Base-by-base conservation (phyloP, 2,888 invertebrate genomes). In the Diabrotica balteata region DNA sequence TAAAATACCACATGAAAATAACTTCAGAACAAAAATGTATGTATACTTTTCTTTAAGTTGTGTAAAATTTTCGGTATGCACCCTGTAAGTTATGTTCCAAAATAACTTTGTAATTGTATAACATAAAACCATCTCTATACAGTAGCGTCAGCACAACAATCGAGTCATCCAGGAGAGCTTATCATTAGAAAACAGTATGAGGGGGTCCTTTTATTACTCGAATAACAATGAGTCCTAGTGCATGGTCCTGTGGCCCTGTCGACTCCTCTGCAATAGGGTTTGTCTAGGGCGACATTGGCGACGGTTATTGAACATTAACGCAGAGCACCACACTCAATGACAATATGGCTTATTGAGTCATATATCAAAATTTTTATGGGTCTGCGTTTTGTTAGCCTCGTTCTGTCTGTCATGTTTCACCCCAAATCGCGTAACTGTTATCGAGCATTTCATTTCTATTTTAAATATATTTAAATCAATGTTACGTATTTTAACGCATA, bases 151-250 rank as follows among this genome's bases (percentile, higher is more conserved):
- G 60, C 22, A 44, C 72, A 75, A 76, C 76, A 76, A 76, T 76
- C 75, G 72, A 68, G 68, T 71, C 74, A 76, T 75, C 73, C 72
- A 73, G 71, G 67, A 74, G 65, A 70, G 75, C 77, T 77, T 76
- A 77, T 76, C 76, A 77, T 75, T 75, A 73, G 68, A 75, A 72
- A 75, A 74, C 76, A 77, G 75, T 63, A 72, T 69, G 74, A 73
- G 70, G 73, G 71, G 73, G 73, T 70, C 67, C 71, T 72, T 73
- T 75, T 75, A 74, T 77, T 75, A 73, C 75, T 75, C 75, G 73
- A 73, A 72, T 75, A 75, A 77, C 77, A 77, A 77, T 76, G 75
- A 59, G 58, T 59, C 50, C 65, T 68, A 62, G 59, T 68, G 65
- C 68, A 65, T 32, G 32, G 32, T 32, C 32, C 62, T 63, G 11